These are phyloP conservation scores for Euura lappo DNA, from an alignment of 1,140 invertebrate species.

Conservation along the genomic window DNA sequence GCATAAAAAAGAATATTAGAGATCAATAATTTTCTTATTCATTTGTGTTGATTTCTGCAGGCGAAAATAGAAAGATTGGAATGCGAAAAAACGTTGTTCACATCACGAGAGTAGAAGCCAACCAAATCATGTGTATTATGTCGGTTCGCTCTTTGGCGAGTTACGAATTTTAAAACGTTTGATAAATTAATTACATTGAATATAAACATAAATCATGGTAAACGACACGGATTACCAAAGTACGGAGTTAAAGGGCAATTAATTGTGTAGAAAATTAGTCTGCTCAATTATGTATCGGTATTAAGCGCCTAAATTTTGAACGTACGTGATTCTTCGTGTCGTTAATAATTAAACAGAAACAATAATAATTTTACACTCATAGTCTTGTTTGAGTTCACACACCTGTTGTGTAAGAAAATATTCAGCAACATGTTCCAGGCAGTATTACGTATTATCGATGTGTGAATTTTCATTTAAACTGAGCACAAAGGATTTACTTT, in stretches of 20 bases:
- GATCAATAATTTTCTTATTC: too few relatives aligned
- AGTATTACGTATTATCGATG: not conserved
- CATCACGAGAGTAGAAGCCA: not conserved
- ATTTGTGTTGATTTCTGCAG: too few relatives aligned
- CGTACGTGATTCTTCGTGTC: not conserved
- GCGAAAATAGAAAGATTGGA: too few relatives aligned
- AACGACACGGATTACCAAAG: not conserved
- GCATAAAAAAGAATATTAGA: too few relatives aligned
- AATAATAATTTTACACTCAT: not conserved
- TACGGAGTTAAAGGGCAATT: not conserved
- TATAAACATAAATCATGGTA: not conserved
- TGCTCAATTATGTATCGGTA: not conserved
- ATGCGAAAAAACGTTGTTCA: not conserved
- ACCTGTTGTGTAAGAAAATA: conserved; percentile 1
- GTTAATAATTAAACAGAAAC: not conserved
- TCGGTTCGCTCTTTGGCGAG: not conserved
- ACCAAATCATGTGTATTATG: not conserved
- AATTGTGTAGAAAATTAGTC: not conserved
- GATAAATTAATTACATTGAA: not conserved
- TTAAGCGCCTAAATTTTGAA: not conserved
- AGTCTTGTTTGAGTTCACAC: not conserved
- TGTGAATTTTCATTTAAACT: conserved; percentile 9
- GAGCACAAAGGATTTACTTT: conserved; percentile 6
- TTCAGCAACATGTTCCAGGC: not conserved
- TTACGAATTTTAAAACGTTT: conserved; percentile 1